phyloP scores from a whole-genome alignment of 2,888 invertebrate genomes.

The Cephus pygmeus region DNA sequence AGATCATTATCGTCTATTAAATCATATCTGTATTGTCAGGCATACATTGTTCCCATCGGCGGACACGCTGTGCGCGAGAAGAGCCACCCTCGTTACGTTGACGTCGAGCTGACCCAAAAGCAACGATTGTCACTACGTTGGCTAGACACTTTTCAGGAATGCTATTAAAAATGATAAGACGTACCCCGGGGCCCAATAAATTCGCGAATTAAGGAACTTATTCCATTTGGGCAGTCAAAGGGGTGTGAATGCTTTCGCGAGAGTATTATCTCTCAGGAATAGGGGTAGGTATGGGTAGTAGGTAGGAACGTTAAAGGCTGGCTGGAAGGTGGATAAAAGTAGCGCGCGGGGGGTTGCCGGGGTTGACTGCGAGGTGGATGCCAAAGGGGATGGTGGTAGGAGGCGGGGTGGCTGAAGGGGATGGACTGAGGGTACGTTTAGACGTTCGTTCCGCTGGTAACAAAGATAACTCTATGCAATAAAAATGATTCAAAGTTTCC shows the following conservation, averaged over 20 bases:
- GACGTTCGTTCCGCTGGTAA: slow-evolving; percentile 65
- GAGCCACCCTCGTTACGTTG: too few species aligned
- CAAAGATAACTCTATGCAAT: slow-evolving; percentile 67
- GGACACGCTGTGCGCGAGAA: too few species aligned
- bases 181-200: slow-evolving; percentile 49
- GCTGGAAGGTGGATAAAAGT: slow-evolving; percentile 11
- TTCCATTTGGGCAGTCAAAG: slow-evolving; percentile 66
- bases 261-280: slow-evolving; percentile 58
- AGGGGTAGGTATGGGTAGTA: slow-evolving; percentile 21
- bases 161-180: too few species aligned
- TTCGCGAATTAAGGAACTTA: slow-evolving; percentile 66
- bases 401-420: slow-evolving; percentile 35
- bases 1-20: slow-evolving; percentile 31
- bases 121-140: too few species aligned
- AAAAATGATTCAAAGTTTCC: slow-evolving; percentile 68
- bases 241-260: slow-evolving; percentile 65
- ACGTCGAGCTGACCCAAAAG: too few species aligned
- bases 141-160: too few species aligned
- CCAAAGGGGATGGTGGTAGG: slow-evolving; percentile 19
- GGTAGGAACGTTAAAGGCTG: slow-evolving; percentile 7
- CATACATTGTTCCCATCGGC: slow-evolving; percentile 5
- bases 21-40: slow-evolving; percentile 12
- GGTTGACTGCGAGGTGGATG: slow-evolving; percentile 23
- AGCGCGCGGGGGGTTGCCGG: slow-evolving; percentile 40
- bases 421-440: slow-evolving; percentile 59